Evolutionary conservation across 2,888 invertebrate species (phyloP), one percentile per base, ranked within the genome.

Genomic region (Amorpha juglandis): DNA sequence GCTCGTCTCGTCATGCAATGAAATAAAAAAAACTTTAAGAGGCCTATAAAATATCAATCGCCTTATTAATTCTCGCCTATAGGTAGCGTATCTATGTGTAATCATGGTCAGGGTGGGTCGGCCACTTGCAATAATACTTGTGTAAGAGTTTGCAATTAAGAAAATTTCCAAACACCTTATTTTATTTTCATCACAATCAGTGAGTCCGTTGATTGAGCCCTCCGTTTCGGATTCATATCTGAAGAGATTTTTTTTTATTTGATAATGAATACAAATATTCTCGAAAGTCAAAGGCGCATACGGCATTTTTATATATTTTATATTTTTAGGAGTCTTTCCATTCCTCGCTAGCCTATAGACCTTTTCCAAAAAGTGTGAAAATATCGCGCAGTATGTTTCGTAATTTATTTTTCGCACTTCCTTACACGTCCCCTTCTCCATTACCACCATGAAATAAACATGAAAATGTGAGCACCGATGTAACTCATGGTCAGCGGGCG

Each of bases 401-500:
- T 27, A 33, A 1, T 12, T 53, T n/a, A 8, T 55, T 35, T 38
- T n/a, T 19, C 35, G 11, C 52, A 52, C 12, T 38, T 38, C 14
- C 38, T 6, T 58, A 6, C 11, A 42, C 16, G 19, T 12, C 42
- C 58, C 58, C 58, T 42, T 4, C 6, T 42, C 12, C 19, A 58
- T 38, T 55, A n/a, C 53, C 9, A 12, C 38, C 19, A 16, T 19
- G 38, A 19, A 12, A 19, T 12, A 58, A 19, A 58, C 38, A 58
- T 42, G 19, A 38, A 19, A 42, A 42, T 38, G 38, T 33, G 33
- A 12, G 33, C 0, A 12, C 19, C 27, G 14, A 53, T 12, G 58
- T 58, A 58, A 58, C 58, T 58, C 38, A 58, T 42, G 42, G 42
- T 58, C 58, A 58, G 58, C 38, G 12, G 14, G 6, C 58, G 58